These are phyloP conservation scores for Microcebus tavaratra DNA, from an alignment of 2,113 vertebrate species.

Conservation along the genomic window DNA sequence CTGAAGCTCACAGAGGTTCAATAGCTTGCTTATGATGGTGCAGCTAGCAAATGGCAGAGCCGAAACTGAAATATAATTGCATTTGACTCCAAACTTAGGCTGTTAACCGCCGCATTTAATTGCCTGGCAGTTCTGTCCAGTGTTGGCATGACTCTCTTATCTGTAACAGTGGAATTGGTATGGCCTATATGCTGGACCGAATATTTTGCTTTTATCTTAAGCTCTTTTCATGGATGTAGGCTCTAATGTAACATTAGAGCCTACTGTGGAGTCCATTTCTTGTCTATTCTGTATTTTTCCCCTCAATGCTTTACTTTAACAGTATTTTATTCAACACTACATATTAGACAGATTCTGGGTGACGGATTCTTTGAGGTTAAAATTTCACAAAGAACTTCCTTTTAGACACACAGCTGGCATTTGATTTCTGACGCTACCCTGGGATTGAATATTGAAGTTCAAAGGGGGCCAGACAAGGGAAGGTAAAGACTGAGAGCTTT, in stretches of 20 bases:
- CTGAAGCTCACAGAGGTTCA: background rate
- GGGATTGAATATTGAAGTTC: background rate
- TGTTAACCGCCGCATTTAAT: background rate
- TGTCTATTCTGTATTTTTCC: background rate
- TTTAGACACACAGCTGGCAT: background rate
- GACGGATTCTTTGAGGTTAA: background rate
- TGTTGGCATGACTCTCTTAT: background rate
- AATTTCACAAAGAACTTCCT: background rate
- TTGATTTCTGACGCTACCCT: background rate
- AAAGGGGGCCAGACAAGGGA: background rate
- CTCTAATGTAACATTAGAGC: background rate
- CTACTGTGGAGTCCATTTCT: background rate
- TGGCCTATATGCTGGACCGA: background rate
- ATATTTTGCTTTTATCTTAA: background rate
- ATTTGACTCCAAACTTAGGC: background rate
- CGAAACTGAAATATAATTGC: background rate
- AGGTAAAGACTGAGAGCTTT: background rate
- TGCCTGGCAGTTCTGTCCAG: background rate
- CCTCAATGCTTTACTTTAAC: background rate
- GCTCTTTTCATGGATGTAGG: background rate
- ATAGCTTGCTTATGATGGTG: background rate
- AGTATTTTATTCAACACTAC: background rate
- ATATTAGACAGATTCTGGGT: background rate
- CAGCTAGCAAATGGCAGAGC: background rate
- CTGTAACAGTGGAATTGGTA: background rate